Conservation (phyloP, 2,797 vertebrate genomes). For the Hydrocynus forskahlii region DNA sequence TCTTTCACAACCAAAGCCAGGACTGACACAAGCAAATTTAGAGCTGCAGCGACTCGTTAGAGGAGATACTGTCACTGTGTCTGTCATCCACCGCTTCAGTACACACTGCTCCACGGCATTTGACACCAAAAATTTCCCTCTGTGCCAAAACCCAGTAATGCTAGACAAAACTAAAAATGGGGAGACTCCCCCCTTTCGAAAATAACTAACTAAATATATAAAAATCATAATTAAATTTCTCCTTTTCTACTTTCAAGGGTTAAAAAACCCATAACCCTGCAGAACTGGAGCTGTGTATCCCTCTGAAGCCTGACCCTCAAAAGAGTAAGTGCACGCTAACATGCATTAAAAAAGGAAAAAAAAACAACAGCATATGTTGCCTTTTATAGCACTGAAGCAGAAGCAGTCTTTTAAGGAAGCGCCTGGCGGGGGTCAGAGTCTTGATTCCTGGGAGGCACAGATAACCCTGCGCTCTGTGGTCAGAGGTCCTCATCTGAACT, state of each 20-base stretch:
- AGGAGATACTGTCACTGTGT: constrained; percentile 31
- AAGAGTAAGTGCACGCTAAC: neutral
- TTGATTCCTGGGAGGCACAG: constrained; percentile 68
- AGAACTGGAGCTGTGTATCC: neutral
- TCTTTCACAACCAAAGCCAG: constrained; percentile 18
- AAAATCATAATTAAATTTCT: no score
- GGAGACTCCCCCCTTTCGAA: no score
- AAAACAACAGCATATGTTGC: constrained; percentile 47
- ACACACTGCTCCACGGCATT: constrained; percentile 7
- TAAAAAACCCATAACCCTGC: neutral
- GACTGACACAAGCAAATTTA: constrained; percentile 19
- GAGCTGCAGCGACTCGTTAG: constrained; percentile 2
- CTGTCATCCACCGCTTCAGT: constrained; percentile 13
- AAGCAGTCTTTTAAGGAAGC: constrained; percentile 32
- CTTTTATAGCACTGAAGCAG: constrained; percentile 55
- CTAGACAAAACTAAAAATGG: no score
- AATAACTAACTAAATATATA: no score
- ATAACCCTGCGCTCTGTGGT: constrained; percentile 64
- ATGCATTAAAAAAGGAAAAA: constrained; percentile 7
- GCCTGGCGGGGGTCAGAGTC: constrained; percentile 63
- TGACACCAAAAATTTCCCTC: constrained; percentile 10
- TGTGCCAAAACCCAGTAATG: neutral
- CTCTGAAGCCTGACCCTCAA: constrained; percentile 4
- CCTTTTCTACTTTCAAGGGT: no score
- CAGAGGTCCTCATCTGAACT: constrained; percentile 66